These are phyloP conservation scores for Exocentrus adspersus DNA, from an alignment of 2,888 invertebrate species.

Conservation along the genomic window DNA sequence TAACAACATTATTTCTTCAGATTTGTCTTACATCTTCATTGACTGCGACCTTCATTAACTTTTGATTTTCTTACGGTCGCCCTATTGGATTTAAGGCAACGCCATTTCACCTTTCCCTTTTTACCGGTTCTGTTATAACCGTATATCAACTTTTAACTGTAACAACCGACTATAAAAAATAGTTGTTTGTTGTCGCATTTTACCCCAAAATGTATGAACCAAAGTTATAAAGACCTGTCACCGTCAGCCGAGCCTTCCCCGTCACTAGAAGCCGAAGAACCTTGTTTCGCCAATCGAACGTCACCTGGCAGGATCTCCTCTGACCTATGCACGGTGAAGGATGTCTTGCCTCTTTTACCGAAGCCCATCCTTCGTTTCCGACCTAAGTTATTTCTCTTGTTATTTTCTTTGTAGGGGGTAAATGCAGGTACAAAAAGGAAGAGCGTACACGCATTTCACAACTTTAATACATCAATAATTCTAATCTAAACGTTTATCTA, in stretches of 20 bases:
- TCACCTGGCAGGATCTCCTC: slow-evolving; percentile 96
- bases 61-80: no score
- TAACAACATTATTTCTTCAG: no score
- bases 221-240: slow-evolving; percentile 73
- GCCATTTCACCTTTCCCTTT: no score
- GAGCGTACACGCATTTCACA: slow-evolving; percentile 53
- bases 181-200: slow-evolving; percentile 3
- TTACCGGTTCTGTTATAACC: no score
- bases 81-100: no score
- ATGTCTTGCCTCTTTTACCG: slow-evolving; percentile 94
- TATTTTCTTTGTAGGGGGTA: slow-evolving; percentile 27
- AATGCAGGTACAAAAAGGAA: slow-evolving; percentile 35
- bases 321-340: slow-evolving; percentile 97
- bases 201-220: slow-evolving; percentile 2
- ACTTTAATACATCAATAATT: slow-evolving; percentile 39
- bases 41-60: no score
- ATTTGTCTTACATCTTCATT: no score
- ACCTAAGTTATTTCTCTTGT: slow-evolving; percentile 68
- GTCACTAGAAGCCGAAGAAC: slow-evolving; percentile 94
- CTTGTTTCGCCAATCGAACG: slow-evolving; percentile 76
- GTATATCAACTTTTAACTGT: no score
- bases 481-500: slow-evolving; percentile 50
- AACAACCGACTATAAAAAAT: no score
- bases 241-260: slow-evolving; percentile 86
- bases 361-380: slow-evolving; percentile 94